Base-by-base conservation (phyloP, 2,797 vertebrate genomes). In the Apodemus agrarius region DNA sequence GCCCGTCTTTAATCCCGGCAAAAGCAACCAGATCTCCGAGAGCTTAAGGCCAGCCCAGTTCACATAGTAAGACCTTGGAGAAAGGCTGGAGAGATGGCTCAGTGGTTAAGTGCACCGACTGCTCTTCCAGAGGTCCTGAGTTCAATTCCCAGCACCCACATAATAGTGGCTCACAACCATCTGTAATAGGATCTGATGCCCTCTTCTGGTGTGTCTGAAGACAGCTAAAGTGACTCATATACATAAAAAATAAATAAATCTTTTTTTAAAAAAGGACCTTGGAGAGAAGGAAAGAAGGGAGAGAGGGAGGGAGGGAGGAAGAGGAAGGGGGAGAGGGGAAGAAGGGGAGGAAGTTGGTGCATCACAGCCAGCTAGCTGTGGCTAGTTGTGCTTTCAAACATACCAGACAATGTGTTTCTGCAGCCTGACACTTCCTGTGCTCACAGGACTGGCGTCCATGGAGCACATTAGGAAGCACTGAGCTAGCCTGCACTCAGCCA, bases 261-360 rank as follows among this genome's bases (percentile, higher is more conserved):
- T 46, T 46, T 46, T n/a, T n/a, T n/a, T n/a, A 46, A 46, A 46
- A 46, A 46, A 24, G 49, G 31, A 65, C 43, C 29, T 85, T 49
- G 3, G 54, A 57, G 21, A 59, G 57, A 17, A 59, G 54, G 17
- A 57, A 57, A 17, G 16, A 17, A 17, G 14, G 16, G 17, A 57
- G 17, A 14, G 17, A 19, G 17, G 5, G 34, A 2, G 24, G 3
- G 26, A 4, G 12, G 5, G 1, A 16, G 8, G 6, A 17, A 34
- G 19, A 4, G 1, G 12, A 12, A 5, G 65, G 12, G 14, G 21
- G 10, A 6, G 24, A 6, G 6, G 29, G 4, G 7, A 29, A 1
- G 14, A 22, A 6, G 9, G 1, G 16, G 5, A 12, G 2, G n/a
- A 13, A 2, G 21, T 10, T 52, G 63, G 21, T 16, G 37, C 14